phyloP scores from a whole-genome alignment of 2,888 invertebrate genomes.

The Dynastes hyllus region DNA sequence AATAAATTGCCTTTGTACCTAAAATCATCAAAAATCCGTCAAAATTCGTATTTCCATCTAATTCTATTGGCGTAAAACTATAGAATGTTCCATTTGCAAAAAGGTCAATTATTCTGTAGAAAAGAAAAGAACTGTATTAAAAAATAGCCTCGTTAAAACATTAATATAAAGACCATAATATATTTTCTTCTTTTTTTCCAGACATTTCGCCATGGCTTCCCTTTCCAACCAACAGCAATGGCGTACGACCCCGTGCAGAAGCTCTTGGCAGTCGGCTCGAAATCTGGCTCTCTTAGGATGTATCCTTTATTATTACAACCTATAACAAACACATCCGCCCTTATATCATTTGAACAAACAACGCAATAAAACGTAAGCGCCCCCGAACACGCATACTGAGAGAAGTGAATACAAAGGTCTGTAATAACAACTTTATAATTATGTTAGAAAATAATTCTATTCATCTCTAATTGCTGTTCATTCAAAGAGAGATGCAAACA shows the following conservation, averaged over 20 bases:
- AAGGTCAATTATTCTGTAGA: no score
- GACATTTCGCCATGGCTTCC: constrained; percentile 99
- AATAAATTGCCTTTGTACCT: no score
- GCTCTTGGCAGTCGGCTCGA: constrained; percentile 97
- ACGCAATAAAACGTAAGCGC: neutral
- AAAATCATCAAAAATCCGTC: no score
- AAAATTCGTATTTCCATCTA: no score
- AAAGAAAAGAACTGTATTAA: no score
- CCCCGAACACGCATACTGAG: neutral
- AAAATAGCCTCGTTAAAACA: no score
- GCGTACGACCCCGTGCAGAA: constrained; percentile 99
- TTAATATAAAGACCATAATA: neutral
- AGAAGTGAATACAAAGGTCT: neutral
- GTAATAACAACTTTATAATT: constrained; percentile 4
- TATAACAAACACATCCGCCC: neutral
- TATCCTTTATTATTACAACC: constrained; percentile 81
- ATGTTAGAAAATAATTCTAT: constrained; percentile 2
- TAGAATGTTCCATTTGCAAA: no score
- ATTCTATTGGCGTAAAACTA: no score
- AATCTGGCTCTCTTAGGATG: constrained; percentile 95
- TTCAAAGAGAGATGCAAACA: no score
- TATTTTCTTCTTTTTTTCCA: constrained; percentile 74
- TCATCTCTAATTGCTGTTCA: neutral
- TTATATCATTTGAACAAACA: neutral
- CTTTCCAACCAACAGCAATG: constrained; percentile 96